Evolutionary conservation across 2,888 invertebrate genomes (phyloP).

Genomic region (Drosophila mimica): DNA sequence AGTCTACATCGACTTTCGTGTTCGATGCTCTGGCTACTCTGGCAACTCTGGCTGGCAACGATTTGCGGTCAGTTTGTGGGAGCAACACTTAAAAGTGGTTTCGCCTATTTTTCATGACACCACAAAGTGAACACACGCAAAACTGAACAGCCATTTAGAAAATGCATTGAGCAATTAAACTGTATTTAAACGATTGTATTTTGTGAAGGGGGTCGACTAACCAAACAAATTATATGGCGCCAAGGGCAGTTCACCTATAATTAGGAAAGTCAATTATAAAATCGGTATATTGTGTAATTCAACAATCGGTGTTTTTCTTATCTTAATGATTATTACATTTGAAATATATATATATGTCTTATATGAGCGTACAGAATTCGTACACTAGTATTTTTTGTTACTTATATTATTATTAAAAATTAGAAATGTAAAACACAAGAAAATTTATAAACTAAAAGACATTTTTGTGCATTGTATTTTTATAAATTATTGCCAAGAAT

Average conservation of each 20-base stretch:
- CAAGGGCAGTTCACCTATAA: not conserved
- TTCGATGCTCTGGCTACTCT: conserved; percentile 28
- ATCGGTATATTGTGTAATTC: not conserved
- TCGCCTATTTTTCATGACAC: conserved; percentile 22
- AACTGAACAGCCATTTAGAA: conserved; percentile 12
- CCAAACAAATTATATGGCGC: conserved; percentile 2
- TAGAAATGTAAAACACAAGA: not conserved
- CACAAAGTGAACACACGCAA: conserved; percentile 27
- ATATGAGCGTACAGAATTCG: not conserved
- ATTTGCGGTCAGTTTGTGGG: conserved; percentile 55
- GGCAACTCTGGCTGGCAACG: not conserved
- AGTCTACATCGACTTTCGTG: conserved; percentile 50
- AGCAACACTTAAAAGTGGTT: conserved; percentile 31
- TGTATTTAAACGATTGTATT: not conserved
- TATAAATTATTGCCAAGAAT: not conserved
- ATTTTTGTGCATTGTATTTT: not conserved
- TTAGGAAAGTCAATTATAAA: not conserved
- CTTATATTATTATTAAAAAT: not conserved
- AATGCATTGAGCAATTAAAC: conserved; percentile 19
- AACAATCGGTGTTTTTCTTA: too few relatives aligned
- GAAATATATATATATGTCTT: not conserved
- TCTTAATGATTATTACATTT: not conserved
- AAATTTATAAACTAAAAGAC: not conserved
- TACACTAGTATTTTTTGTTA: not conserved
- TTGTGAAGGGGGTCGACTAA: not conserved